These are phyloP conservation scores for Vulpes ferrilata DNA, from an alignment of 2,113 vertebrate species.

Conservation along the genomic window DNA sequence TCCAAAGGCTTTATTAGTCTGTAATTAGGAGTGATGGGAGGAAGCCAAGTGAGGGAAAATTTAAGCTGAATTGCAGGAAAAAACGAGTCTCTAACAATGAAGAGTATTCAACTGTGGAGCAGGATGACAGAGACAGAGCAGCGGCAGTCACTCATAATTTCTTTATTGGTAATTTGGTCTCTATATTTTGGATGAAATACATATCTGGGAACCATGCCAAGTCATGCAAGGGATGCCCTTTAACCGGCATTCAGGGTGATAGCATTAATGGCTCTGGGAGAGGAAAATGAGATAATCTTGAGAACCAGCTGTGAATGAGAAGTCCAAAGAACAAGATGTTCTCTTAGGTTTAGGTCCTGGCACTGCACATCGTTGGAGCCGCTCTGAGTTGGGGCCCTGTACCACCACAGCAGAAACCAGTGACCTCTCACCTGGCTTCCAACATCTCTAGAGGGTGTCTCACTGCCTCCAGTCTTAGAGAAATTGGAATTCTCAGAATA, in stretches of 20 bases:
- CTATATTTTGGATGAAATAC: constrained; percentile 85
- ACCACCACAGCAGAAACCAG: not conserved
- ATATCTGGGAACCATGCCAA: constrained; percentile 83
- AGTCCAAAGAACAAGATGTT: constrained; percentile 64
- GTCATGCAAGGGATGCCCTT: constrained; percentile 81
- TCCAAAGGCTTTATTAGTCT: constrained; percentile 76
- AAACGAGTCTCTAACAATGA: constrained; percentile 76
- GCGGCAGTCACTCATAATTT: constrained; percentile 84
- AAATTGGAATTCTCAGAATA: constrained; percentile 36
- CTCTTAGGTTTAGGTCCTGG: not conserved
- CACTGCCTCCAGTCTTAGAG: not conserved
- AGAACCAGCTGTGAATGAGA: constrained; percentile 73
- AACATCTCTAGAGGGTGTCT: not conserved
- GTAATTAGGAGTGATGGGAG: constrained; percentile 79
- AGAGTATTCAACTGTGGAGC: constrained; percentile 80
- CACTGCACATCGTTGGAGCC: not conserved
- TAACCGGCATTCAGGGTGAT: constrained; percentile 77
- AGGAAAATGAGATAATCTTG: constrained; percentile 79
- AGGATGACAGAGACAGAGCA: constrained; percentile 83
- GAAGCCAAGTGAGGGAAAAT: constrained; percentile 79
- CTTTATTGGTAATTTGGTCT: constrained; percentile 85
- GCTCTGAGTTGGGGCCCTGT: not conserved
- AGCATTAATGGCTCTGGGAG: constrained; percentile 71
- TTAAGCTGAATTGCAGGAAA: constrained; percentile 75
- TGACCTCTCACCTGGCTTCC: not conserved